Percentiles rank a stretch among this genome's conserved stretches.
Conservation (phyloP, 2,888 invertebrate genomes). For the Acronicta alni region DNA sequence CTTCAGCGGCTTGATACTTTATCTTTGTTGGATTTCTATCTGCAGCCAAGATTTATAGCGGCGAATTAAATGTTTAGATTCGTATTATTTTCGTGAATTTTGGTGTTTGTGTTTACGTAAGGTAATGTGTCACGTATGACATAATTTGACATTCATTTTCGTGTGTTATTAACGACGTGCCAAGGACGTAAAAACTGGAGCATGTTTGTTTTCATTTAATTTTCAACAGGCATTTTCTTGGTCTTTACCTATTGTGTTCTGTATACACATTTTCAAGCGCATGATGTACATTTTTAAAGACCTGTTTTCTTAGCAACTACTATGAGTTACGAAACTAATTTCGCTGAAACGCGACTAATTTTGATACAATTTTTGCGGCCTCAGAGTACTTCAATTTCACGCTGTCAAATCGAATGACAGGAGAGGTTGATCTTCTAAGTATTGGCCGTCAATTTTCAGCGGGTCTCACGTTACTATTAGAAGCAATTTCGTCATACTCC, state of each 20-base stretch:
- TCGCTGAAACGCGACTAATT: constrained; percentile 39
- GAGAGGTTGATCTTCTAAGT: constrained; percentile 60
- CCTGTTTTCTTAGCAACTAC: neutral
- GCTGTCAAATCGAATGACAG: constrained; percentile 68
- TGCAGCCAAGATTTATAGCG: constrained; percentile 60
- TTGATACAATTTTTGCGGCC: constrained; percentile 46
- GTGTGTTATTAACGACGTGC: constrained; percentile 19
- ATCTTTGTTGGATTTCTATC: constrained; percentile 66
- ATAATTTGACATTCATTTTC: constrained; percentile 37
- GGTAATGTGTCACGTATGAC: constrained; percentile 16
- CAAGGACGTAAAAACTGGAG: constrained; percentile 22
- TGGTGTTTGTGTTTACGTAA: constrained; percentile 17
- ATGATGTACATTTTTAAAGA: neutral
- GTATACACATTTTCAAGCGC: too few species aligned
- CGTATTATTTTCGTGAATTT: constrained; percentile 51
- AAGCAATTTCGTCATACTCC: constrained; percentile 66
- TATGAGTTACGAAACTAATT: constrained; percentile 41
- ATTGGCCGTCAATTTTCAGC: constrained; percentile 65
- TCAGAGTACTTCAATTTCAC: constrained; percentile 69
- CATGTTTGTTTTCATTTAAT: constrained; percentile 14
- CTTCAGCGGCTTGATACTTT: constrained; percentile 62
- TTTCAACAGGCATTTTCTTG: neutral
- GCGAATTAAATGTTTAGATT: constrained; percentile 57
- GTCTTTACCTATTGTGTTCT: neutral
- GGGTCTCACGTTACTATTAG: constrained; percentile 59